Base-by-base conservation (phyloP, 2,113 vertebrate genomes). In the Ailuropoda melanoleuca region DNA sequence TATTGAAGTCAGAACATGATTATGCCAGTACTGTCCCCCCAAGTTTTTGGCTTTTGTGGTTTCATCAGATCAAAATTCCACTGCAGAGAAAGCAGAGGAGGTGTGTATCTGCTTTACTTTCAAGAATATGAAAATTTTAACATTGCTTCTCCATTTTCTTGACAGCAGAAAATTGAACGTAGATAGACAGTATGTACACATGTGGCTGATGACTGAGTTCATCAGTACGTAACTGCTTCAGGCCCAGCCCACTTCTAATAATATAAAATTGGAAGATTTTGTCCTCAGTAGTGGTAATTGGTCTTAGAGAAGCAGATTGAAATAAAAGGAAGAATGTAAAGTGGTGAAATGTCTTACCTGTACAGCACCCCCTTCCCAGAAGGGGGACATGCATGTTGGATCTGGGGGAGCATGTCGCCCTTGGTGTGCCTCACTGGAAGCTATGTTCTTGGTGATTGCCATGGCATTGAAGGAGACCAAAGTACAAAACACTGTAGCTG, bases 21-120 rank as follows among this genome's bases (percentile, higher is more conserved):
- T 74, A 34, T 50, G 21, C 4, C 39, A 4, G 15, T 64, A 34
- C 82, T 80, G 58, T 91, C 19, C 31, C 39, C 23, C 85, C 15
- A 2, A 68, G 7, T 11, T 62, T 88, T 74, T 89, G 29, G 2
- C 12, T 90, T 94, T 72, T 60, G 34, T 77, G 24, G 31, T 70
- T 92, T 95, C 39, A 48, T 50, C n/a, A 34, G 39, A 86, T 64
- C 34, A 89, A 84, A 97, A 74, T 92, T 93, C 53, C 74, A 72
- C 29, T 39, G 31, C 24, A 62, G 3, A 83, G 72, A 94, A 94
- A 91, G 13, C 18, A 26, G 9, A 88, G 95, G 56, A 60, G 6
- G 21, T 64, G 1, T 31, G 15, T 46, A 84, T 13, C 8, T 55
- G 29, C 11, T 60, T 56, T 58, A 82, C 46, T 97, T 93, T 81